These are phyloP conservation scores for Phaethornis superciliosus DNA, from an alignment of 2,113 vertebrate genomes.

Conservation along the genomic window DNA sequence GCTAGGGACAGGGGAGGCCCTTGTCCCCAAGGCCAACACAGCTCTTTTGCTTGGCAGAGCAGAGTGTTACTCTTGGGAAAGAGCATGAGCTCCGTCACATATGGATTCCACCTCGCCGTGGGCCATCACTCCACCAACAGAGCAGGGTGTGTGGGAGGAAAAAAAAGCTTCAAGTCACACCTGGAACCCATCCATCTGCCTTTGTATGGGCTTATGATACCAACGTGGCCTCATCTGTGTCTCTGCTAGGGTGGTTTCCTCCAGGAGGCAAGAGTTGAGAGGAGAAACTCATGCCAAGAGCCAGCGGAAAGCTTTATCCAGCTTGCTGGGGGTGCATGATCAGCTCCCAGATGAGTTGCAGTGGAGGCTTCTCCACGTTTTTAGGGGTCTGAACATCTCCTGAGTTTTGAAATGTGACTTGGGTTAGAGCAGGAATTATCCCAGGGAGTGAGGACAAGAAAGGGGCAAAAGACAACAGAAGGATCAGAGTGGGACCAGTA, in stretches of 20 bases:
- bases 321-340: background rate
- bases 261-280: background rate
- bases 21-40: slow-evolving; percentile 53
- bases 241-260: background rate
- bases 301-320: background rate
- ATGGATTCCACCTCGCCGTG: slow-evolving; percentile 51
- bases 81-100: slow-evolving; percentile 57
- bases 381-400: background rate
- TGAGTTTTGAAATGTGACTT: background rate
- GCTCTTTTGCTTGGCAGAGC: slow-evolving; percentile 60
- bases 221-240: slow-evolving; percentile 20
- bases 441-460: background rate
- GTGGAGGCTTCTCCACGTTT: accelerated
- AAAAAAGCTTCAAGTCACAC: background rate
- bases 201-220: slow-evolving; percentile 23
- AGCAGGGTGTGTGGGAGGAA: slow-evolving; percentile 30
- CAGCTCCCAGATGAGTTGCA: background rate
- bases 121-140: slow-evolving; percentile 50
- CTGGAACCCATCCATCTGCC: background rate
- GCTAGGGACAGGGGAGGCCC: slow-evolving; percentile 62
- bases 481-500: background rate
- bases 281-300: background rate
- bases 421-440: background rate
- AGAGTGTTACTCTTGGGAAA: slow-evolving; percentile 47
- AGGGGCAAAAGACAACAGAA: background rate